Evolutionary conservation across 1,140 invertebrate genomes (phyloP), one percentile per base, ranked within the genome.

Genomic region (Megalopta genalis): DNA sequence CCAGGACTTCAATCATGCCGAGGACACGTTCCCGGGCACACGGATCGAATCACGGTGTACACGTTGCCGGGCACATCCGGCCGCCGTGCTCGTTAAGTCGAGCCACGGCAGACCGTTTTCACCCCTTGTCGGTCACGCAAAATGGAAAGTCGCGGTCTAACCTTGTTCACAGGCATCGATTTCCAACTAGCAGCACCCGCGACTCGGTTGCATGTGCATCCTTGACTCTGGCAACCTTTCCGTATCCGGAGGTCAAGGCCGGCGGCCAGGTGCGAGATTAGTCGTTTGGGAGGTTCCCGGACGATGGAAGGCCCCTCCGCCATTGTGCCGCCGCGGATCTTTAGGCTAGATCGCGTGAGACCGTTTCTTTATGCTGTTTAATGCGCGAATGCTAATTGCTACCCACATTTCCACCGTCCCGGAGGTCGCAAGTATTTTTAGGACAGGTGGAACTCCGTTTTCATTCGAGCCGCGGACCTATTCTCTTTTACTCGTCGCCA

Each of bases 91-190:
- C 74, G 65, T 69, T 76, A 76, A 62, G 39, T 67, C 63, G 64
- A 46, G 52, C 64, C 64, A 73, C 71, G 62, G 18, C 62, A 52
- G 60, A 10, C 54, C 65, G 67, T 76, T 76, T 76, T 76, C 74
- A 76, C 54, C 54, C 54, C 37, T 42, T 25, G 65, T 39, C 49
- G 65, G 66, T 77, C 74, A 77, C 74, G 74, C 74, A 49, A 69
- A 77, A 77, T 69, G 74, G 63, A 69, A 77, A 69, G 74, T 77
- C 74, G 66, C 37, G 74, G 21, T 46, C 25, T 69, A 77, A 69
- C 74, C 74, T 77, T 62, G 74, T 59, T 77, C 54, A 16, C 21
- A 39, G 27, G 27, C 65, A 77, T 77, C 74, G 74, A 77, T 77
- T 62, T 62, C 27, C 39, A 25, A 37, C 27, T 0, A 54, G 60